Percentiles rank a stretch among this genome's conserved stretches.
phyloP scores from a whole-genome alignment of 2,888 invertebrate species.

The Catonia carolina region DNA sequence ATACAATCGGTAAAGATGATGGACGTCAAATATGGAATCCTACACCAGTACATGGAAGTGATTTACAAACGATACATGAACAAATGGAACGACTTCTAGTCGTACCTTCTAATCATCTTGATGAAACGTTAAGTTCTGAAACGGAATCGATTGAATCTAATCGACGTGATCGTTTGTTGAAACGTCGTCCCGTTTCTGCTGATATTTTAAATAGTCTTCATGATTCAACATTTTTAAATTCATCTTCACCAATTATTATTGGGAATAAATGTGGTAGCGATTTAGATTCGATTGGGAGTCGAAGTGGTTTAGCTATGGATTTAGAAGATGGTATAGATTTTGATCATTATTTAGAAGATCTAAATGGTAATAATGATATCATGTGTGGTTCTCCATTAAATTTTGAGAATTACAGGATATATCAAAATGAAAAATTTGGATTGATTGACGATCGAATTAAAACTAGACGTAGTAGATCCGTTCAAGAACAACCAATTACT shows the following conservation, averaged over 20 bases:
- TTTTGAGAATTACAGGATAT: conserved; percentile 9
- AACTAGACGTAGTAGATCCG: neutral
- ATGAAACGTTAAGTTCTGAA: conserved; percentile 34
- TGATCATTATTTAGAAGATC: conserved; percentile 59
- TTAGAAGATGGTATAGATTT: conserved; percentile 51
- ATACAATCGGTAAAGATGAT: conserved; percentile 21
- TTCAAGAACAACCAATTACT: neutral
- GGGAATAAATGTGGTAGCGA: conserved; percentile 30
- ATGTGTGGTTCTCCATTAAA: conserved; percentile 10
- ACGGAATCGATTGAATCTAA: conserved; percentile 41
- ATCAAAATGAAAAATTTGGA: conserved; percentile 16
- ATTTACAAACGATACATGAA: conserved; percentile 27
- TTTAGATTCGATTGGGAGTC: conserved; percentile 36
- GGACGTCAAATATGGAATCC: conserved; percentile 25
- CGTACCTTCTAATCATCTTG: conserved; percentile 20
- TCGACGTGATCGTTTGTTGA: conserved; percentile 53
- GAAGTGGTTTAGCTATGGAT: conserved; percentile 34
- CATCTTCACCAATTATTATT: conserved; percentile 24
- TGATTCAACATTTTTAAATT: conserved; percentile 51
- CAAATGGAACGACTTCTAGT: conserved; percentile 29
- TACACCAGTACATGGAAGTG: conserved; percentile 24
- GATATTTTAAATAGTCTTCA: conserved; percentile 56
- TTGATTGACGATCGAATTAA: neutral
- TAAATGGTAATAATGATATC: conserved; percentile 48
- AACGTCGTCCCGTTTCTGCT: conserved; percentile 66